Conservation (phyloP, 2,797 vertebrate genomes). For the Triplophysa bombifrons region DNA sequence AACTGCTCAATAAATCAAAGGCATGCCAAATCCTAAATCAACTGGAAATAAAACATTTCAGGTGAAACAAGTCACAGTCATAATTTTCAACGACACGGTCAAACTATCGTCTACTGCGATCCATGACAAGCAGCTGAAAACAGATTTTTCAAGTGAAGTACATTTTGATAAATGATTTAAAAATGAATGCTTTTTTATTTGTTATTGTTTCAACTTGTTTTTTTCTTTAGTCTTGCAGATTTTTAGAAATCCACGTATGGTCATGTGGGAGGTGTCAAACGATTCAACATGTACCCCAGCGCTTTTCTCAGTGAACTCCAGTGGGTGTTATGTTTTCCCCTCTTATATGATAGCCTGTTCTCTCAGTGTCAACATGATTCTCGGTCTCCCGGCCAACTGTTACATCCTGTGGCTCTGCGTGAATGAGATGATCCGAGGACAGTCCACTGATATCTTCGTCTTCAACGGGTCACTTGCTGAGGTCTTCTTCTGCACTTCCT, state of each 20-base stretch:
- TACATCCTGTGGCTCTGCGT: slow-evolving; percentile 6
- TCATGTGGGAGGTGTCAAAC: not conserved
- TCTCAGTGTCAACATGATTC: slow-evolving; percentile 8
- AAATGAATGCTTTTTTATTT: not conserved
- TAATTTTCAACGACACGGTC: not conserved
- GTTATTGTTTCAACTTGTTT: not conserved
- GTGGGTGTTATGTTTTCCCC: not conserved
- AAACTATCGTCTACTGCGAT: not conserved
- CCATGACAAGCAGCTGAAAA: not conserved
- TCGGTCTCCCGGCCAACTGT: slow-evolving; percentile 24
- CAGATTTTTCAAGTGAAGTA: not conserved
- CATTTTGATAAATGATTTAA: not conserved
- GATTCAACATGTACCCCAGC: not conserved
- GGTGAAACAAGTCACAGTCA: not conserved
- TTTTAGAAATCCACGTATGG: not conserved
- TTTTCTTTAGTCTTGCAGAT: not conserved
- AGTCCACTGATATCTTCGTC: slow-evolving; percentile 14
- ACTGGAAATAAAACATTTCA: not conserved
- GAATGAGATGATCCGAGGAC: slow-evolving; percentile 25
- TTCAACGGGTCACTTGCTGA: slow-evolving; percentile 3
- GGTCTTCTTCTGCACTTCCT: not conserved
- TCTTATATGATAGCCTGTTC: not conserved
- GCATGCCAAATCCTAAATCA: not conserved
- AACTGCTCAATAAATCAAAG: not conserved
- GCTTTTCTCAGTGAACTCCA: not conserved